phyloP scores from a whole-genome alignment of 2,797 vertebrate genomes.

The Parambassis ranga region DNA sequence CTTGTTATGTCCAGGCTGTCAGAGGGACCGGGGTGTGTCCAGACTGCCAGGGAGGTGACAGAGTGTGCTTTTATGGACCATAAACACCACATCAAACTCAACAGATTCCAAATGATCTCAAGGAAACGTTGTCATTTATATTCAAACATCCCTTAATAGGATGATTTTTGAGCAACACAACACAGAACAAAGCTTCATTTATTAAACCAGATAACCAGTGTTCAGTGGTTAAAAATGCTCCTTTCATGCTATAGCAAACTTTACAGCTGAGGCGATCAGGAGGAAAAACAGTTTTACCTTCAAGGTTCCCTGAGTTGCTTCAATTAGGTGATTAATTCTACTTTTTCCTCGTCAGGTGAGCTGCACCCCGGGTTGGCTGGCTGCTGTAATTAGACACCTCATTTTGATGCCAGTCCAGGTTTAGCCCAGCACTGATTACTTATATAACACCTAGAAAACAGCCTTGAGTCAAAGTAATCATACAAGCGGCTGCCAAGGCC shows the following conservation, averaged over 20 bases:
- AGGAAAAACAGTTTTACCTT: slow-evolving; percentile 55
- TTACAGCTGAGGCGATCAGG: slow-evolving; percentile 36
- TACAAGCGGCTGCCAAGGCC: slow-evolving; percentile 34
- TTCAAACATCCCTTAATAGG: not conserved
- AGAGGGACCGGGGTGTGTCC: not conserved
- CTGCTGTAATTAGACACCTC: slow-evolving; percentile 60
- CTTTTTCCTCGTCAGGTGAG: slow-evolving; percentile 56
- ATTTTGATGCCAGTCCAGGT: slow-evolving; percentile 32
- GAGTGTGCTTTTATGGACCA: not conserved
- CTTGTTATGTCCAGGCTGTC: slow-evolving; percentile 40
- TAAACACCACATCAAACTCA: not conserved
- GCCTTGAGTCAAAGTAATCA: slow-evolving; percentile 57
- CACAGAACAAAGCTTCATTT: slow-evolving; percentile 19
- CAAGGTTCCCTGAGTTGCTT: slow-evolving; percentile 55
- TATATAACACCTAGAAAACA: slow-evolving; percentile 39
- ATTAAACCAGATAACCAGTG: slow-evolving; percentile 20
- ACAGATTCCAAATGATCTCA: not conserved
- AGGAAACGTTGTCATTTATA: not conserved
- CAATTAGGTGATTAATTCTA: slow-evolving; percentile 63
- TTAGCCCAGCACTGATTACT: slow-evolving; percentile 47
- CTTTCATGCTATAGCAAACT: slow-evolving; percentile 1
- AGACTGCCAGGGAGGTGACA: slow-evolving; percentile 1
- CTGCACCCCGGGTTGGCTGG: slow-evolving; percentile 35
- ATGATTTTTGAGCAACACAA: slow-evolving; percentile 2
- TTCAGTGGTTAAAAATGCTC: slow-evolving; percentile 18